A percentile compares a stretch with the other conserved stretches of the same genome.
Evolutionary conservation across 2,888 invertebrate species (phyloP).

Genomic region (Argyresthia albistria): DNA sequence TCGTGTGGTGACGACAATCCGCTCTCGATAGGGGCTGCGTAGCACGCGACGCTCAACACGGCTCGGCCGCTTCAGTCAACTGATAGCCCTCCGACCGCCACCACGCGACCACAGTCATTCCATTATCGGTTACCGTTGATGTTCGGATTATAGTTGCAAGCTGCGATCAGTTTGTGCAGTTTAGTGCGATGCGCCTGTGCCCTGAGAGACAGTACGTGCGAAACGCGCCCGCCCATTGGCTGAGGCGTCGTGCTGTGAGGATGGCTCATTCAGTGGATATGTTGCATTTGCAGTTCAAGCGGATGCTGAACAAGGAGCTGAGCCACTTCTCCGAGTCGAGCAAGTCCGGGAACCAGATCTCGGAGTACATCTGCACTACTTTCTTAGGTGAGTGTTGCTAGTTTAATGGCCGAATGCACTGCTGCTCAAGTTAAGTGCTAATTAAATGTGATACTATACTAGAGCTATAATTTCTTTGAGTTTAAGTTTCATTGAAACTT

Average conservation of each 20-base stretch:
- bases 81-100: neutral
- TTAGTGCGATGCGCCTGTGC: constrained; percentile 52
- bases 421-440: no score
- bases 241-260: constrained; percentile 40
- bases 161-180: neutral
- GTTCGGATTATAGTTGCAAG: neutral
- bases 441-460: no score
- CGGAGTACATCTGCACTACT: constrained; percentile 99
- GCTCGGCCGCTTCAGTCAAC: neutral
- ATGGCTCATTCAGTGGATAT: constrained; percentile 61
- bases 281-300: constrained; percentile 90
- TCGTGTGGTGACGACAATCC: constrained; percentile 14
- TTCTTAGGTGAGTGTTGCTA: constrained; percentile 90
- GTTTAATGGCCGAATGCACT: neutral
- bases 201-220: constrained; percentile 54
- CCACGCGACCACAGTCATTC: neutral
- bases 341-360: constrained; percentile 99
- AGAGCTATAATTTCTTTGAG: no score
- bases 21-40: constrained; percentile 1
- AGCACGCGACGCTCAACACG: neutral
- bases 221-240: constrained; percentile 46
- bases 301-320: constrained; percentile 99
- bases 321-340: constrained; percentile 99
- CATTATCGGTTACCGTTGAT: neutral
- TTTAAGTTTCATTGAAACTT: no score